Conservation (phyloP, 2,113 vertebrate genomes). For the Pandion haliaetus region DNA sequence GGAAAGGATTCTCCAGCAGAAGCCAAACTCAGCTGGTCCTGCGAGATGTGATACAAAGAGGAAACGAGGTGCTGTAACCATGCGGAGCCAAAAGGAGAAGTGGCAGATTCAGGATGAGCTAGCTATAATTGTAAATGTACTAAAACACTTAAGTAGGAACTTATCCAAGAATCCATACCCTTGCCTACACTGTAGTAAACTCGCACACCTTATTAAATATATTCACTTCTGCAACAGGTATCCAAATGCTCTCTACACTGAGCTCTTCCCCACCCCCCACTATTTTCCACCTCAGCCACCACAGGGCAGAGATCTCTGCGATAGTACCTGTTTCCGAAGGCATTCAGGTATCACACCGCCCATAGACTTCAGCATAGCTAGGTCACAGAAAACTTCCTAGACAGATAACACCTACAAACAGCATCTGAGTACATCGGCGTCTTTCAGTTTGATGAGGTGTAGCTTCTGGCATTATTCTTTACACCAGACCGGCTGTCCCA, state of each 20-base stretch:
- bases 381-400: slow-evolving; percentile 10
- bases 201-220: neutral
- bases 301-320: neutral
- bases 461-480: neutral
- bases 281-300: neutral
- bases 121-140: neutral
- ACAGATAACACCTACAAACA: neutral
- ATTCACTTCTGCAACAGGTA: neutral
- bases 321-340: neutral
- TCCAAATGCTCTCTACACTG: neutral
- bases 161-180: neutral
- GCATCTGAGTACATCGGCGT: neutral
- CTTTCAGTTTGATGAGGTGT: neutral
- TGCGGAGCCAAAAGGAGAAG: neutral
- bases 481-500: neutral
- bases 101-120: neutral
- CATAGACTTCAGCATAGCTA: neutral
- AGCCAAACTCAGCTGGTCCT: neutral
- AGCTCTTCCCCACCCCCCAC: neutral
- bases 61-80: neutral
- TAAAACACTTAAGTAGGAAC: neutral
- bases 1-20: neutral
- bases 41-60: neutral
- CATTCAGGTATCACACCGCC: neutral
- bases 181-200: neutral